Base-by-base conservation (phyloP, 2,888 invertebrate genomes). In the Plebejus argus region DNA sequence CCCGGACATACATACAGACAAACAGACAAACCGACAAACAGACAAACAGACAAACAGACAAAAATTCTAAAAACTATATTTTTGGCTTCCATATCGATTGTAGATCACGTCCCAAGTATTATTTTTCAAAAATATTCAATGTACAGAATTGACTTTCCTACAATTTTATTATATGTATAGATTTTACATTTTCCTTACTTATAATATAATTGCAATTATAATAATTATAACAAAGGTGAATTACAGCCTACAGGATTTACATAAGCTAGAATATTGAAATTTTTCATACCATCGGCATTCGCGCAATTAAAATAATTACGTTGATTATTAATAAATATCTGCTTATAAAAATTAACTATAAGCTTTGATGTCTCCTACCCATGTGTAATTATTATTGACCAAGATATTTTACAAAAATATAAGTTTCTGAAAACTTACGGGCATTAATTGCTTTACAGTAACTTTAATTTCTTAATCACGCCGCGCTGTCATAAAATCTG, bases 151-250 rank as follows among this genome's bases (percentile, higher is more conserved):
- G n/a, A n/a, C n/a, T n/a, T n/a, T n/a, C n/a, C n/a, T n/a, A n/a
- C n/a, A n/a, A n/a, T n/a, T n/a, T n/a, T n/a, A n/a, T n/a, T n/a
- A n/a, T n/a, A n/a, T n/a, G n/a, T n/a, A n/a, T n/a, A n/a, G n/a
- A 61, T 61, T 61, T 61, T 10, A 61, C 23, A 61, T 61, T 23
- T 61, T 61, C 23, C 61, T 61, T 61, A 61, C 23, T 61, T 8
- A 61, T 61, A 20, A 20, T 58, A 12, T 61, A 12, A 61, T 61
- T 3, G 3, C 4, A 12, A 5, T 61, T 4, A 23, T 61, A 58
- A 20, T 58, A 58, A 8, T 61, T 23, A 61, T 53, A 18, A 4
- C 23, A 23, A 10, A 61, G 10, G 61, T 61, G 20, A 2, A 58
- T 20, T 61, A 23, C n/a, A n/a, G n/a, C n/a, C n/a, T n/a, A n/a